Evolutionary conservation across 2,888 invertebrate species (phyloP).

Genomic region (Meganola albula): DNA sequence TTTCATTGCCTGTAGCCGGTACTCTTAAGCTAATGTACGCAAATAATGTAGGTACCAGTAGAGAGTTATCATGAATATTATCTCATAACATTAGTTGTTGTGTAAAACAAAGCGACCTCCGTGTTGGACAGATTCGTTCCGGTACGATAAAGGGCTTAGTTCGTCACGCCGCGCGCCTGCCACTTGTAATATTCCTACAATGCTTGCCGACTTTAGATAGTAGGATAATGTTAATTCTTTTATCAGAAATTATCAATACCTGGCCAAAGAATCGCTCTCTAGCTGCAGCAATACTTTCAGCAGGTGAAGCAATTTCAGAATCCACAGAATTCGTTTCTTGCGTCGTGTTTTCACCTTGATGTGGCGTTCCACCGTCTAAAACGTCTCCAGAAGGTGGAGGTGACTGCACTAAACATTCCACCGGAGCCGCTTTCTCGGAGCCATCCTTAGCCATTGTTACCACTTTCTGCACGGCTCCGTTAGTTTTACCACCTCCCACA

Average conservation of each 20-base stretch:
- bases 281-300: slow-evolving; percentile 62
- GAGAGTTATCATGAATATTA: slow-evolving; percentile 48
- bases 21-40: slow-evolving; percentile 36
- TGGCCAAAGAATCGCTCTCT: slow-evolving; percentile 69
- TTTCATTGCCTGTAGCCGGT: slow-evolving; percentile 34
- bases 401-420: slow-evolving; percentile 42
- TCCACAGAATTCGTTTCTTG: slow-evolving; percentile 24
- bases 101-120: slow-evolving; percentile 57
- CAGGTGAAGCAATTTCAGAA: slow-evolving; percentile 43
- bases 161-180: slow-evolving; percentile 43
- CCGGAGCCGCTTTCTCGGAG: slow-evolving; percentile 51
- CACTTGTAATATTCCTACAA: slow-evolving; percentile 40
- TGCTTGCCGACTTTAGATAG: slow-evolving; percentile 29
- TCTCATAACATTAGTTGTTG: slow-evolving; percentile 52
- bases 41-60: slow-evolving; percentile 44
- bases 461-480: slow-evolving; percentile 52
- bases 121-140: slow-evolving; percentile 50
- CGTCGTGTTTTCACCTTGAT: slow-evolving; percentile 21
- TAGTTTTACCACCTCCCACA: slow-evolving; percentile 52
- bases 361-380: slow-evolving; percentile 25
- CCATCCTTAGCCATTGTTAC: slow-evolving; percentile 60
- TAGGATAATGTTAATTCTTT: slow-evolving; percentile 9
- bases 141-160: slow-evolving; percentile 65
- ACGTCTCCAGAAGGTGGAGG: slow-evolving; percentile 36
- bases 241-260: slow-evolving; percentile 38